Conservation (phyloP, 2,113 vertebrate genomes). For the Esox niger region DNA sequence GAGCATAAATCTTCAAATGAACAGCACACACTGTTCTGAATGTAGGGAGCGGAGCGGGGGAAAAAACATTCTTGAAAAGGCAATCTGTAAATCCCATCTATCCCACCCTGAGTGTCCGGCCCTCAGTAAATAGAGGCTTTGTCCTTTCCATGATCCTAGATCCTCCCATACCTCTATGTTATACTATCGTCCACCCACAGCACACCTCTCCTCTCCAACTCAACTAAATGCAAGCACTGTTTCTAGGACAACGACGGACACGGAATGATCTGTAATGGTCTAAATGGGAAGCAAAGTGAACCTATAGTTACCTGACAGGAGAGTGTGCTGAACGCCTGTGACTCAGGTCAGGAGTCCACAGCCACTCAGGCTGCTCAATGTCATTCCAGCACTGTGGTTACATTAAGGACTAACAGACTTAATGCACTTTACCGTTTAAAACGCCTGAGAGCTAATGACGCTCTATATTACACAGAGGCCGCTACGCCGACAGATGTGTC, state of each 20-base stretch:
- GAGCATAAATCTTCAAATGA: not conserved
- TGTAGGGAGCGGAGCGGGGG: no score
- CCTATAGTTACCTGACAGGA: slow-evolving; percentile 44
- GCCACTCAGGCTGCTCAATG: slow-evolving; percentile 27
- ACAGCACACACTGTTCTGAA: not conserved
- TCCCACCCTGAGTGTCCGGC: not conserved
- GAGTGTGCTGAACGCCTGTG: slow-evolving; percentile 34
- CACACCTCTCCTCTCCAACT: slow-evolving; percentile 13
- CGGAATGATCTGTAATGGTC: slow-evolving; percentile 40
- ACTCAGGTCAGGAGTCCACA: slow-evolving; percentile 41
- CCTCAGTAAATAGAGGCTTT: not conserved
- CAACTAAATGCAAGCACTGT: slow-evolving; percentile 11
- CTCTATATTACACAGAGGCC: slow-evolving; percentile 38
- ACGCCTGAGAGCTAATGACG: slow-evolving; percentile 26
- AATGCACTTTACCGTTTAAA: slow-evolving; percentile 33
- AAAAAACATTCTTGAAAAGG: not conserved
- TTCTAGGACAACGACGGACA: slow-evolving; percentile 14
- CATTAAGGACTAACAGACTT: slow-evolving; percentile 34
- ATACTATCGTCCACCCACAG: slow-evolving; percentile 12
- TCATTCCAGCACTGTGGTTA: not conserved
- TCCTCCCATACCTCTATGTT: not conserved
- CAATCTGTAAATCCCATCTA: no score
- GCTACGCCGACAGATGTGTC: slow-evolving; percentile 22
- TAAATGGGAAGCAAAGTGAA: slow-evolving; percentile 49
- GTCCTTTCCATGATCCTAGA: not conserved